Evolutionary conservation across 2,113 vertebrate species (phyloP), one percentile per base, ranked within the genome.

Genomic region (Hyaena hyaena): DNA sequence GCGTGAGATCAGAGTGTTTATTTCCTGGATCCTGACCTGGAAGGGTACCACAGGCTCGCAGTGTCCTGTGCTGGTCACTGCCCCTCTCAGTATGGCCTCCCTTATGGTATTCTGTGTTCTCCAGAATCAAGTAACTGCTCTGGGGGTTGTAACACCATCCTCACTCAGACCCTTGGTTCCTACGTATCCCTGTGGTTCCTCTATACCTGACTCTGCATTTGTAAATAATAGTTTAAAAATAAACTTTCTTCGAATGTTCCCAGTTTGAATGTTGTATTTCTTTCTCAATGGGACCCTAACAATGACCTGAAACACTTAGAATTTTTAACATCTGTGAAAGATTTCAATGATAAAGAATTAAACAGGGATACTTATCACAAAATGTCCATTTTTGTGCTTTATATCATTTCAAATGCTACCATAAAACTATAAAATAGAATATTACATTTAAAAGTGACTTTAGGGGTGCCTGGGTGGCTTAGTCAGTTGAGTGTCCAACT

Each of bases 381-480:
- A 93, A 82, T 81, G 35, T 26, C 65, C 26, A 28, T 79, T 95
- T 90, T 91, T 77, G 53, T 88, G 31, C 73, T 96, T 95, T 28
- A 8, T 58, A 80, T 91, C 17, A 86, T 90, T 95, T 97, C 61
- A 93, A 85, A 91, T 69, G n/a, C 33, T 33, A 66, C 31, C 74
- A 69, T 81, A 79, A 66, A 77, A 80, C 90, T 53, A 61, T 50
- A 83, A 74, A 97, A 92, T 55, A 26, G 45, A 74, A 95, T 69
- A 61, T 83, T 92, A 86, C 45, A 68, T 71, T 94, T 93, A 79
- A 95, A 95, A 92, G 66, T 96, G 79, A 73, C 74, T 81, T 94
- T 79, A 48, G 33, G 58, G 8, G 58, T 61, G 58, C 58, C 21
- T 61, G 58, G 21, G 58, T 23, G 19, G 58, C 58, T 61, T 7